A percentile compares a stretch with the other conserved stretches of the same genome.
Evolutionary conservation across 2,113 vertebrate genomes (phyloP).

Genomic region (Ancistrus triradiatus): DNA sequence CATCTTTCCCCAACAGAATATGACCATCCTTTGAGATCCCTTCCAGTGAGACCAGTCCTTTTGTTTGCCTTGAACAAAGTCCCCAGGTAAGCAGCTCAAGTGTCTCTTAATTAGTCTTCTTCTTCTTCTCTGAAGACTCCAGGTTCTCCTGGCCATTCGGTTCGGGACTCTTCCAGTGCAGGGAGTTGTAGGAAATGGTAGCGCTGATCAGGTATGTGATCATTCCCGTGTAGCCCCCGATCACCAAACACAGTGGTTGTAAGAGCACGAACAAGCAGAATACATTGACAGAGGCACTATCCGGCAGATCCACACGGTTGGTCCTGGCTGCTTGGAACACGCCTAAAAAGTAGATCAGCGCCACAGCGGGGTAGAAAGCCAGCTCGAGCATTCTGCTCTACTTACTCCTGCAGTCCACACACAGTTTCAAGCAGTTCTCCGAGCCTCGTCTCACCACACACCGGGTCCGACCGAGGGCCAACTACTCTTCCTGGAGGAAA

Average conservation of each 20-base stretch:
- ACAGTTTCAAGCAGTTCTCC: no score
- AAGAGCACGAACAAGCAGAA: slow-evolving; percentile 73
- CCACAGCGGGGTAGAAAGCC: slow-evolving; percentile 69
- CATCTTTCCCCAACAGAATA: background rate
- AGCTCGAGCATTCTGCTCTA: slow-evolving; percentile 64
- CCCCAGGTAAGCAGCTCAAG: background rate
- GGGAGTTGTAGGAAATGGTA: slow-evolving; percentile 66
- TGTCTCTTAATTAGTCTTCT: slow-evolving; percentile 45
- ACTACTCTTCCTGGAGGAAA: slow-evolving; percentile 19
- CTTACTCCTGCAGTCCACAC: no score
- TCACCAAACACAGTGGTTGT: slow-evolving; percentile 70
- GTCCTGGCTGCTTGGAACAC: slow-evolving; percentile 62
- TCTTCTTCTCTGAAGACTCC: slow-evolving; percentile 29
- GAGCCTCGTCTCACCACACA: no score
- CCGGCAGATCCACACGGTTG: slow-evolving; percentile 60
- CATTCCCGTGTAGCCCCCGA: slow-evolving; percentile 71
- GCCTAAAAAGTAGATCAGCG: slow-evolving; percentile 71
- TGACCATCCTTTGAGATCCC: background rate
- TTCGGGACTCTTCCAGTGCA: slow-evolving; percentile 60
- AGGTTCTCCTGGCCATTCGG: background rate
- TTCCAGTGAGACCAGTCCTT: background rate
- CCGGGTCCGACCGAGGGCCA: no score
- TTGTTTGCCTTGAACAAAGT: background rate
- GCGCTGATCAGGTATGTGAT: slow-evolving; percentile 64
- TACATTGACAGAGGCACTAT: slow-evolving; percentile 71